phyloP scores from a whole-genome alignment of 2,113 vertebrate genomes.

The Lutjanus erythropterus region DNA sequence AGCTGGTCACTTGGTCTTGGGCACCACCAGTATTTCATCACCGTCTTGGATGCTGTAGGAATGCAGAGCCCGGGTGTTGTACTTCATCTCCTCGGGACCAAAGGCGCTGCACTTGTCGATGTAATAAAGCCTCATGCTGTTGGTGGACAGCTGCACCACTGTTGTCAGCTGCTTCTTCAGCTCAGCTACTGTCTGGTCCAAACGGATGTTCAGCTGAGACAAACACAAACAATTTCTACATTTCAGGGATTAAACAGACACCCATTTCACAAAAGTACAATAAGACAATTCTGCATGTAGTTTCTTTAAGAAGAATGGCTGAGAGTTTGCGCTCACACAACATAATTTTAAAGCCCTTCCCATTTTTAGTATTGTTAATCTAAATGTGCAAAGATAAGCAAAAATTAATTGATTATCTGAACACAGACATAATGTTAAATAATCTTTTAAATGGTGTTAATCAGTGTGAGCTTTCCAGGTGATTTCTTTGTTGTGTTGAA shows the following conservation, averaged over 20 bases:
- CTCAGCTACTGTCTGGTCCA: slow-evolving; percentile 96
- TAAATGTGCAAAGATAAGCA: neutral
- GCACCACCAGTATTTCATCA: slow-evolving; percentile 94
- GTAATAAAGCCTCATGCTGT: slow-evolving; percentile 96
- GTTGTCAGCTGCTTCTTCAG: slow-evolving; percentile 93
- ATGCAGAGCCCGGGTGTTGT: slow-evolving; percentile 91
- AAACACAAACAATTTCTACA: slow-evolving; percentile 20
- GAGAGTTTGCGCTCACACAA: neutral
- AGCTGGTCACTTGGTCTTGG: slow-evolving; percentile 90
- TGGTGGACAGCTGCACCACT: slow-evolving; percentile 91
- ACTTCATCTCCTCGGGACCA: slow-evolving; percentile 96
- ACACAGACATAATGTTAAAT: neutral
- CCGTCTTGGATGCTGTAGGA: slow-evolving; percentile 97
- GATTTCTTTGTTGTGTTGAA: too few relatives aligned
- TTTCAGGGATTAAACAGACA: neutral
- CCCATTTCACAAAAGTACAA: neutral
- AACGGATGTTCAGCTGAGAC: slow-evolving; percentile 86
- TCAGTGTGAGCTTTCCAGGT: too few relatives aligned
- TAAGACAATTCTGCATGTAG: neutral
- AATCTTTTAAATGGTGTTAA: too few relatives aligned
- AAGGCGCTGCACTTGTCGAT: slow-evolving; percentile 91
- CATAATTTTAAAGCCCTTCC: neutral
- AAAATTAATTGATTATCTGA: neutral
- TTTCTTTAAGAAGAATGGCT: neutral
- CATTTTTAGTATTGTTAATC: neutral